Evolutionary conservation across 1,140 invertebrate genomes (phyloP).

Genomic region (Caerostris extrusa): DNA sequence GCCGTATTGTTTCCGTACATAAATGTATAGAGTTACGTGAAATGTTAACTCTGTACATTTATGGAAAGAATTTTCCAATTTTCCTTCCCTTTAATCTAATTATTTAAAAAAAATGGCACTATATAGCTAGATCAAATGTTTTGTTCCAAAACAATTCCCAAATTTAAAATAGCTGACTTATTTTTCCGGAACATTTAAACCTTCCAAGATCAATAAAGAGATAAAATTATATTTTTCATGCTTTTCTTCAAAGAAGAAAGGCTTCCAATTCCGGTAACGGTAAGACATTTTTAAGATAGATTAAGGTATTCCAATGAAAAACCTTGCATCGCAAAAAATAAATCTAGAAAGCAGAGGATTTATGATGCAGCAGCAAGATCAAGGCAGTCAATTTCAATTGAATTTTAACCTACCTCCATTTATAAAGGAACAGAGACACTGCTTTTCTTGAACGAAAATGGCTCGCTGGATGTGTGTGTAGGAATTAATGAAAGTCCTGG

Average conservation of each 20-base stretch:
- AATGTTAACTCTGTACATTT: no score
- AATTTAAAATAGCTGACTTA: no score
- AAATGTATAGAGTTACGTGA: no score
- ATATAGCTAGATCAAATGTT: no score
- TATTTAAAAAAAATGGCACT: no score
- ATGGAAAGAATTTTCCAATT: no score
- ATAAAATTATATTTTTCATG: constrained; percentile 5
- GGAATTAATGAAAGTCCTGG: constrained; percentile 11
- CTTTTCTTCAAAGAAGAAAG: neutral
- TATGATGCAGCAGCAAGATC: neutral
- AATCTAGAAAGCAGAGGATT: constrained; percentile 1
- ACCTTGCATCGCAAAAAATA: constrained; percentile 22
- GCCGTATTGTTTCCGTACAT: no score
- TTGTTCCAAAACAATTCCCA: no score
- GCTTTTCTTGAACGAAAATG: neutral
- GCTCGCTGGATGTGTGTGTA: neutral
- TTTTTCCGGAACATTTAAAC: no score
- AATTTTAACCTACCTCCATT: constrained; percentile 32
- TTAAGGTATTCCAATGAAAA: constrained; percentile 17
- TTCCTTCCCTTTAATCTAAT: no score
- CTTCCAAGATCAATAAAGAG: constrained; percentile 14
- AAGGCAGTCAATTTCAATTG: constrained; percentile 31
- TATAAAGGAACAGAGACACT: constrained; percentile 19
- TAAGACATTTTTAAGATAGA: constrained; percentile 12
- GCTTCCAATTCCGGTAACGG: neutral